A percentile compares a stretch with the other conserved stretches of the same genome.
Evolutionary conservation across 2,888 invertebrate genomes (phyloP).

Genomic region (Hoplodrina blanda): DNA sequence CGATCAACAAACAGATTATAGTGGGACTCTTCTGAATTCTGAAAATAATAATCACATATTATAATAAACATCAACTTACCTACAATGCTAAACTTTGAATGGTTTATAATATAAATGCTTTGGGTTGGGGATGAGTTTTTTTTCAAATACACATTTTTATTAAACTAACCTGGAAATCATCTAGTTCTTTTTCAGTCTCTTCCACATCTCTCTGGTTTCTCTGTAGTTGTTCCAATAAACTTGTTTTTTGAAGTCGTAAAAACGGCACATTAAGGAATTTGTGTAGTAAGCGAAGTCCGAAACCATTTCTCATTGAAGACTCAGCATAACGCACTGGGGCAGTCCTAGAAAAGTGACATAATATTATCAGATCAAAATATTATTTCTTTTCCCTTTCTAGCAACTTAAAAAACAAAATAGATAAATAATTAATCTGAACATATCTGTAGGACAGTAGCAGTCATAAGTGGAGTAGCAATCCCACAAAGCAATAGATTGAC

Average conservation of each 20-base stretch:
- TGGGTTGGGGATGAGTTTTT: too few species aligned
- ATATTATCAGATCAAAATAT: background rate
- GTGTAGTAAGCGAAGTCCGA: slow-evolving; percentile 97
- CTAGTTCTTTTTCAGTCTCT: slow-evolving; percentile 94
- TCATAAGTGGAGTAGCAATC: too few species aligned
- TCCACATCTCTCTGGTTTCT: slow-evolving; percentile 95
- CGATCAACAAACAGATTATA: slow-evolving; percentile 94
- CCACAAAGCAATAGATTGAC: too few species aligned
- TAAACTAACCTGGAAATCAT: slow-evolving; percentile 92
- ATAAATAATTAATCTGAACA: too few species aligned
- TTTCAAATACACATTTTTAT: too few species aligned
- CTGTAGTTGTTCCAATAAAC: slow-evolving; percentile 95
- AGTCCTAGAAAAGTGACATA: slow-evolving; percentile 75
- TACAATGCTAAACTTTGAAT: background rate
- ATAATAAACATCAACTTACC: background rate
- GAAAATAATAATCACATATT: slow-evolving; percentile 24
- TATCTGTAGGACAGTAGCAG: too few species aligned
- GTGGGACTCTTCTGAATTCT: slow-evolving; percentile 94
- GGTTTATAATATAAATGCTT: too few species aligned
- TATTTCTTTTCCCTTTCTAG: too few species aligned
- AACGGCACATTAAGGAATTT: slow-evolving; percentile 99
- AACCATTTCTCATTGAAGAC: slow-evolving; percentile 98
- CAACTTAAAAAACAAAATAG: too few species aligned
- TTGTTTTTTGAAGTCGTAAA: slow-evolving; percentile 96
- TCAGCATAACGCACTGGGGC: slow-evolving; percentile 96